Evolutionary conservation across 1,140 invertebrate species (phyloP).

Genomic region (Drosophila auraria): DNA sequence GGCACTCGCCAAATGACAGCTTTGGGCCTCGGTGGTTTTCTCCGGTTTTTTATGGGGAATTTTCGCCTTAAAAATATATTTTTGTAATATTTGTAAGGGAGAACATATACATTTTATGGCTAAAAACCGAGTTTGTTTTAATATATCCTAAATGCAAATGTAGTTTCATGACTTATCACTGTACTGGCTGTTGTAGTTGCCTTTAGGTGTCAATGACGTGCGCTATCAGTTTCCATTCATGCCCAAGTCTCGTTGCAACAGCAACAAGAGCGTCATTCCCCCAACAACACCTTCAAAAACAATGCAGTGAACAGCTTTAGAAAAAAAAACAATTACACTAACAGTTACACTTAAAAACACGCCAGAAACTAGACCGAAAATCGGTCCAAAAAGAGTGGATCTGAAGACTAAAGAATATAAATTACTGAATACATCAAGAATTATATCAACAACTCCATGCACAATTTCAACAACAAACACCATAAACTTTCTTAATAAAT

Average conservation of each 20-base stretch:
- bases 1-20: neutral
- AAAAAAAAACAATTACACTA: neutral
- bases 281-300: conserved; percentile 20
- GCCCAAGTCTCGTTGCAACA: conserved; percentile 45
- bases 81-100: neutral
- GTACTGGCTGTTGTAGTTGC: conserved; percentile 31
- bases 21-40: neutral
- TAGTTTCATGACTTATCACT: neutral
- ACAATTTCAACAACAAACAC: neutral
- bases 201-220: conserved; percentile 80
- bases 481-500: neutral
- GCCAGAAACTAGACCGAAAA: neutral
- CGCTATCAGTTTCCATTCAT: conserved; percentile 82
- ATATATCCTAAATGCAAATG: neutral
- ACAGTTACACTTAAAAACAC: conserved; percentile 4
- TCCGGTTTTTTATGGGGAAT: too few species aligned
- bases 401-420: neutral
- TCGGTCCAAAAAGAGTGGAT: neutral
- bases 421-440: neutral
- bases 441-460: neutral
- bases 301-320: conserved; percentile 13
- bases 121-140: neutral
- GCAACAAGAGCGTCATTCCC: conserved; percentile 7
- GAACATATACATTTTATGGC: neutral
- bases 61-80: too few species aligned